phyloP scores from a whole-genome alignment of 2,888 invertebrate genomes.

The Pollenia angustigena region DNA sequence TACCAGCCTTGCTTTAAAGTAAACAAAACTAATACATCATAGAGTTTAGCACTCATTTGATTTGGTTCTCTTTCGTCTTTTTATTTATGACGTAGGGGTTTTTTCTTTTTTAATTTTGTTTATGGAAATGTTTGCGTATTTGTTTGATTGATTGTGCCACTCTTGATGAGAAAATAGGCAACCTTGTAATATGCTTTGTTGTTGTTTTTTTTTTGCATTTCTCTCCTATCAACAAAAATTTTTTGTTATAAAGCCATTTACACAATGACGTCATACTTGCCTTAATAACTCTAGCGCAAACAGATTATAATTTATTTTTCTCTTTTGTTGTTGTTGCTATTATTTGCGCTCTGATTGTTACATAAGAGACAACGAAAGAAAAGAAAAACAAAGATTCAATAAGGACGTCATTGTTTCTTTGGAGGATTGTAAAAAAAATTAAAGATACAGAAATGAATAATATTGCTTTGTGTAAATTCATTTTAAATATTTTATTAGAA shows the following conservation, averaged over 20 bases:
- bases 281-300: conserved; percentile 19
- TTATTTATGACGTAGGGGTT: conserved; percentile 27
- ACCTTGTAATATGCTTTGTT: conserved; percentile 5
- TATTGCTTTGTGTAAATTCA: conserved; percentile 11
- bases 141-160: neutral
- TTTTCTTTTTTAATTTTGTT: conserved; percentile 17
- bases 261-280: conserved; percentile 50
- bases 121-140: neutral
- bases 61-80: neutral
- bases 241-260: conserved; percentile 42
- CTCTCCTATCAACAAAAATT: conserved; percentile 8
- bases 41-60: conserved; percentile 23
- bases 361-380: neutral
- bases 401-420: conserved; percentile 58
- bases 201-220: neutral
- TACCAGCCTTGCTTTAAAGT: neutral
- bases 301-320: conserved; percentile 15
- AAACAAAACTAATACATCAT: conserved; percentile 15
- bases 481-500: neutral
- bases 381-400: neutral
- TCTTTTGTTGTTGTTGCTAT: neutral
- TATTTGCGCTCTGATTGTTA: conserved; percentile 43
- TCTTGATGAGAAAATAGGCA: conserved; percentile 1
- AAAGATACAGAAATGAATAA: neutral
- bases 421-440: neutral